Base-by-base conservation (phyloP, 2,113 vertebrate species). In the Salvelinus sp. region DNA sequence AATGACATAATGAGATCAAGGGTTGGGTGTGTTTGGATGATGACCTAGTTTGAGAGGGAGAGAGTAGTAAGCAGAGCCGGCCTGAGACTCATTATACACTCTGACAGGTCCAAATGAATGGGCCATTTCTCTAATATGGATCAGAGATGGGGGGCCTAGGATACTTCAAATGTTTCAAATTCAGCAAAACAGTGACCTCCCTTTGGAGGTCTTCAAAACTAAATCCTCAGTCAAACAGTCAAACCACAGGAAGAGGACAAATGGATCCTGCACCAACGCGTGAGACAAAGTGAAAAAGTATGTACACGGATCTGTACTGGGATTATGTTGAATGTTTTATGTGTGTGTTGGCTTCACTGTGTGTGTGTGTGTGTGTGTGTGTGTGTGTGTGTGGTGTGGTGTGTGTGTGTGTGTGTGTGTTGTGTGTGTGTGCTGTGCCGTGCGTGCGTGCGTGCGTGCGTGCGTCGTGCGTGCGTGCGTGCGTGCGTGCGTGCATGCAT, bases 161-260 rank as follows among this genome's bases (percentile, higher is more conserved):
- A 90, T 89, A 89, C 88, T 92, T 92, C 88, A 92, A 90, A 92
- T 92, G 88, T 85, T 91, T 92, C 81, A 87, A 85, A 91, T 90
- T 90, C 87, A 87, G 82, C 83, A 83, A 89, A 92, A 84, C 76
- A 83, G 72, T 86, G 87, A 89, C 83, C 85, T 87, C 79, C 87
- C 89, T 87, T 78, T 33, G 68, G 77, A 89, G 89, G 86, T 76
- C 83, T 87, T 88, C 67, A 72, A 87, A 90, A 89, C 90, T 89
- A 92, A 92, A 91, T 89, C 88, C 84, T 84, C 70, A 85, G 86
- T 84, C 83, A 86, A 82, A 87, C 82, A 83, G 76, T 76, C 80
- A 23, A 44, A 86, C 86, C 70, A 74, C 86, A 89, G 83, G 87
- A 87, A 88, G 79, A 87, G 87, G 80, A 88, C 79, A 86, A 84